Evolutionary conservation across 2,888 invertebrate species (phyloP).

Genomic region (Mactromeris polynyma): DNA sequence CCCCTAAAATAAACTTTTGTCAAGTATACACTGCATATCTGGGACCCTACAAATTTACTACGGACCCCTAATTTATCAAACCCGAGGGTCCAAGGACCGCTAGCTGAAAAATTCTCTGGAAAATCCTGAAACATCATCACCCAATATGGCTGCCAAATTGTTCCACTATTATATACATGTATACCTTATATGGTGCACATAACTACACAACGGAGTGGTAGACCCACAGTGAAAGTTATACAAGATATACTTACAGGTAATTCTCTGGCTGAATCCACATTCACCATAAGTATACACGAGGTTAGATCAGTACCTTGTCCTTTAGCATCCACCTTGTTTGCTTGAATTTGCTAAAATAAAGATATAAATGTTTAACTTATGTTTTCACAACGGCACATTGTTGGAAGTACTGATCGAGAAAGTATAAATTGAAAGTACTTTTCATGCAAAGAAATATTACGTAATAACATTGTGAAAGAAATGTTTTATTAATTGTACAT

Average conservation of each 20-base stretch:
- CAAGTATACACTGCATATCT: too few relatives aligned
- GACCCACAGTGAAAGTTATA: not conserved
- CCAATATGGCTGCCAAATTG: too few relatives aligned
- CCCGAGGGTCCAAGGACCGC: too few relatives aligned
- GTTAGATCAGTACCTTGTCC: slow-evolving; percentile 84
- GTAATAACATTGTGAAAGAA: not conserved
- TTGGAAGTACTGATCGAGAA: too few relatives aligned
- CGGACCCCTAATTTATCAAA: too few relatives aligned
- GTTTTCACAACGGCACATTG: not conserved
- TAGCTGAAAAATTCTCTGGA: too few relatives aligned
- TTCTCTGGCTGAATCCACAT: slow-evolving; percentile 96
- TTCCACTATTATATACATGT: too few relatives aligned
- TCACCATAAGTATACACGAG: slow-evolving; percentile 91
- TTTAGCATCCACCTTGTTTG: slow-evolving; percentile 71
- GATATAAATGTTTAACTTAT: not conserved
- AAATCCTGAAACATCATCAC: too few relatives aligned
- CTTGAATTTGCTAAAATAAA: slow-evolving; percentile 69
- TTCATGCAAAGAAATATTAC: not conserved
- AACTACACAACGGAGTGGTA: not conserved
- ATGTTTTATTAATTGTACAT: not conserved
- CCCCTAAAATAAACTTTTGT: too few relatives aligned
- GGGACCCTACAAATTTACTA: too few relatives aligned
- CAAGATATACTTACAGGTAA: slow-evolving; percentile 92
- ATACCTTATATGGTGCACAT: too few relatives aligned
- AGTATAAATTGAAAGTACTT: not conserved